Conservation (phyloP, 2,113 vertebrate species). For the Ailurus styani region DNA sequence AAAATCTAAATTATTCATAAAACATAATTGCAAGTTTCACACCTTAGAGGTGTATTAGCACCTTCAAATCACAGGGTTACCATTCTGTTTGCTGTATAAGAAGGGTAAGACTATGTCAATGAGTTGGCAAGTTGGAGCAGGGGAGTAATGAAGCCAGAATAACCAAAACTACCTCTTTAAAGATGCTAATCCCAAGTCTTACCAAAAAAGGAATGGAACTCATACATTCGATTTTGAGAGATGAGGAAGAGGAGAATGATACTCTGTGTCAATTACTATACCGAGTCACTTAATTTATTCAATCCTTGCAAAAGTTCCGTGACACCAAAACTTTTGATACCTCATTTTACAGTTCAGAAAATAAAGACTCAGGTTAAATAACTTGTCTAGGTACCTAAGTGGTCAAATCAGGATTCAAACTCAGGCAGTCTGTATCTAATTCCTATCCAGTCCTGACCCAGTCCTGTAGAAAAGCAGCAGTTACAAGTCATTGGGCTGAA, state of each 20-base stretch:
- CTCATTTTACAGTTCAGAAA: background rate
- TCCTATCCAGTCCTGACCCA: background rate
- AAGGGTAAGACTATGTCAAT: background rate
- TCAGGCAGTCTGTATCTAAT: background rate
- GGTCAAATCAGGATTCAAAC: background rate
- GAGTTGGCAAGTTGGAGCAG: background rate
- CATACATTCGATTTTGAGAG: background rate
- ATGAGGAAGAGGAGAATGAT: background rate
- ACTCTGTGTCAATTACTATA: background rate
- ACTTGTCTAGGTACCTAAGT: background rate
- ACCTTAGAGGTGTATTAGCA: background rate
- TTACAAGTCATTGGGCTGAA: background rate
- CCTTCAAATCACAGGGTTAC: background rate
- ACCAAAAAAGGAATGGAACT: background rate
- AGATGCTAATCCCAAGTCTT: background rate
- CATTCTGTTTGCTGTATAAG: background rate
- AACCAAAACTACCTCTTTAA: background rate
- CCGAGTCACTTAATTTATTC: background rate
- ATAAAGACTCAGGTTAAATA: background rate
- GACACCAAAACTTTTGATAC: background rate
- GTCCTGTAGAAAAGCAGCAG: background rate
- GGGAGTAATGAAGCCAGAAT: background rate
- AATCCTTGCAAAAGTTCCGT: background rate
- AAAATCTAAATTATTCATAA: slow-evolving; percentile 1
- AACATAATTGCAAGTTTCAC: background rate